Conservation (phyloP, 2,888 invertebrate genomes). For the Tenthredo amoena region DNA sequence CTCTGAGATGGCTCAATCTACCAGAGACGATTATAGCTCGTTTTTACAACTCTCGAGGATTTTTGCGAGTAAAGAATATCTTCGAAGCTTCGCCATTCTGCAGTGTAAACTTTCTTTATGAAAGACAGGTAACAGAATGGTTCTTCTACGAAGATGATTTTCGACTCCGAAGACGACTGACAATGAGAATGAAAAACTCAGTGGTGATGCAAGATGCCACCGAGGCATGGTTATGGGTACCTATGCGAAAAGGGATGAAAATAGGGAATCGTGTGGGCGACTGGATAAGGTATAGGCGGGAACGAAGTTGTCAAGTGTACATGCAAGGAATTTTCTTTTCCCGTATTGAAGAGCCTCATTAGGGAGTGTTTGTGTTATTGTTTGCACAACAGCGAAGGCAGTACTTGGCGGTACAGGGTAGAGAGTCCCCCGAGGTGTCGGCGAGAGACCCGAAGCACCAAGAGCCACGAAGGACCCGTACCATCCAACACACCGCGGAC, state of each 20-base stretch:
- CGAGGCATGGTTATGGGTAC: background rate
- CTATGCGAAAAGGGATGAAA: slow-evolving; percentile 11
- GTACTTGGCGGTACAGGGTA: slow-evolving; percentile 67
- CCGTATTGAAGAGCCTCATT: slow-evolving; percentile 77
- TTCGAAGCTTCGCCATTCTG: background rate
- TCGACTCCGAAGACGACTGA: background rate
- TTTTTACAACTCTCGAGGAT: background rate
- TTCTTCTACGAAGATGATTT: background rate
- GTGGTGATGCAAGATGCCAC: background rate
- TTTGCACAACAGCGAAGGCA: slow-evolving; percentile 67
- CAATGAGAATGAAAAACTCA: background rate
- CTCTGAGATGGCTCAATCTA: background rate
- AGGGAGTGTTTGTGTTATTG: slow-evolving; percentile 77
- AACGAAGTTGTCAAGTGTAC: slow-evolving; percentile 37
- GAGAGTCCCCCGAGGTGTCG: slow-evolving; percentile 76
- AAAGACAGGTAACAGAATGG: background rate
- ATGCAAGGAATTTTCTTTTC: slow-evolving; percentile 51
- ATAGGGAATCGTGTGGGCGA: background rate
- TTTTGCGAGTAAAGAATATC: background rate
- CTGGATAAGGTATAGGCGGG: slow-evolving; percentile 25
- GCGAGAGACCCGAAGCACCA: slow-evolving; percentile 56
- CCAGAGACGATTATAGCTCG: background rate
- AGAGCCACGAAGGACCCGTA: slow-evolving; percentile 30
- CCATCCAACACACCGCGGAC: slow-evolving; percentile 51
- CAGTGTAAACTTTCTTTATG: background rate